These are phyloP conservation scores for Paedocypris micromegethes DNA, from an alignment of 2,797 vertebrate genomes.

Conservation along the genomic window DNA sequence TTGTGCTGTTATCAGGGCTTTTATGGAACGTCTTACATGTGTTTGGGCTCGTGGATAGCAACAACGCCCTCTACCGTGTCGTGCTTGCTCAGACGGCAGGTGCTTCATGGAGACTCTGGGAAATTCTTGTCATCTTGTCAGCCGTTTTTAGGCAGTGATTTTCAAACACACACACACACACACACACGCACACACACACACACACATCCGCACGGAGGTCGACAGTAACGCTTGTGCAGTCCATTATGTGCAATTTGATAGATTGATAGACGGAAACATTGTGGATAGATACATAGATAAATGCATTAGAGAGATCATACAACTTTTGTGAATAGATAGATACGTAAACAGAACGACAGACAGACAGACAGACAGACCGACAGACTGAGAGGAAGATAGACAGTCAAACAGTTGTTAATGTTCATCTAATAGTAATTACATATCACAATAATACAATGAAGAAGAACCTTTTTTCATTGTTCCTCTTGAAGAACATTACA, in stretches of 20 bases:
- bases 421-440: too few relatives aligned
- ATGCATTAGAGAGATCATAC: too few relatives aligned
- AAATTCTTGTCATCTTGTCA: constrained; percentile 8
- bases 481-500: too few relatives aligned
- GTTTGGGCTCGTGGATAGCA: constrained; percentile 17
- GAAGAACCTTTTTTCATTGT: too few relatives aligned
- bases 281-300: too few relatives aligned
- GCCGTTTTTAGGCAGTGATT: constrained; percentile 10
- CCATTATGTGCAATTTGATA: neutral
- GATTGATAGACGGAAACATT: too few relatives aligned
- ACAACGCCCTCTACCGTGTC: constrained; percentile 38
- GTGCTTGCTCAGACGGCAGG: constrained; percentile 2
- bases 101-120: constrained; percentile 3
- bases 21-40: neutral
- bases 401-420: too few relatives aligned
- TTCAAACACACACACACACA: constrained; percentile 1
- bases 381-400: too few relatives aligned
- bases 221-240: constrained; percentile 7
- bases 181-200: constrained; percentile 6
- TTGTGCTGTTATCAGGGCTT: neutral
- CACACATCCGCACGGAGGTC: neutral
- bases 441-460: too few relatives aligned
- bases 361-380: too few relatives aligned
- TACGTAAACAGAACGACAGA: too few relatives aligned
- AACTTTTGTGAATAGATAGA: too few relatives aligned